Evolutionary conservation across 2,888 invertebrate genomes (phyloP).

Genomic region (Alcis repandata): DNA sequence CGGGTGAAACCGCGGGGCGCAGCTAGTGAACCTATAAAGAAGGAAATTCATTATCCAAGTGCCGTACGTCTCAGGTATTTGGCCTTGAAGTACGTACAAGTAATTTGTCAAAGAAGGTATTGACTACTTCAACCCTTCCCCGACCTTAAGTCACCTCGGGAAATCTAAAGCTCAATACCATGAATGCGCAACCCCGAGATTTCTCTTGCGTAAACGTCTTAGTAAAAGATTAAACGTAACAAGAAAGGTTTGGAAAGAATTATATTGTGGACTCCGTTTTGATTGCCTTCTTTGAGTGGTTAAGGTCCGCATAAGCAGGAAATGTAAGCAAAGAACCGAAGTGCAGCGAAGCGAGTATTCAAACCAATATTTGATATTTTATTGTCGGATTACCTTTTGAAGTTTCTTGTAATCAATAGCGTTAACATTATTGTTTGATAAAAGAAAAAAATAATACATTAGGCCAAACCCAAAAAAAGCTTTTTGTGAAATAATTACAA

Average conservation of each 20-base stretch:
- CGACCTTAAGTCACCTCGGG: conserved; percentile 18
- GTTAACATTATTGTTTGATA: no score
- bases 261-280: not conserved
- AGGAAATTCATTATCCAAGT: not conserved
- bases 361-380: no score
- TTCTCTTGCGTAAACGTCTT: conserved; percentile 25
- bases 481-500: no score
- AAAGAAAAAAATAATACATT: no score
- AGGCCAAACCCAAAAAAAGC: no score
- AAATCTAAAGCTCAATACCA: conserved; percentile 32
- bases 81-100: conserved; percentile 1
- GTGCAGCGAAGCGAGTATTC: no score
- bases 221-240: conserved; percentile 15
- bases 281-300: not conserved
- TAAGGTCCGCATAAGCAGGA: not conserved
- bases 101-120: conserved; percentile 26
- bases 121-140: conserved; percentile 26
- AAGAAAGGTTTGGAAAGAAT: conserved; percentile 6
- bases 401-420: no score
- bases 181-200: conserved; percentile 32
- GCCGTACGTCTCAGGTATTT: not conserved
- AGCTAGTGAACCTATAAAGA: no score
- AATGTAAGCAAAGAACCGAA: not conserved
- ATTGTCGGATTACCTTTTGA: no score
- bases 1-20: no score